These are phyloP conservation scores for Bicyclus anynana DNA, from an alignment of 1,140 invertebrate species.

Conservation along the genomic window DNA sequence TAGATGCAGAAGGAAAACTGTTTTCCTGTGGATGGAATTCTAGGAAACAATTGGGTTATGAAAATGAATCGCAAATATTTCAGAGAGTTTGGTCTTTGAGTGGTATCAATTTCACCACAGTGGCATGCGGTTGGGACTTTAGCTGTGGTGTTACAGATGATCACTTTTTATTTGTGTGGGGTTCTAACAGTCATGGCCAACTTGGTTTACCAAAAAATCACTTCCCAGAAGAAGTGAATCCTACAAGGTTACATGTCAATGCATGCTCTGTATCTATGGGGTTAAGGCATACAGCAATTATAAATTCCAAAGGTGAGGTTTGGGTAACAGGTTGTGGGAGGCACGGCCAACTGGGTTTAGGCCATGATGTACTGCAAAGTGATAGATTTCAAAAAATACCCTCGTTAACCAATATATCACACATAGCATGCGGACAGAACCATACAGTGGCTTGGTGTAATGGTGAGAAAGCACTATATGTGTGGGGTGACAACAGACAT, in stretches of 20 bases:
- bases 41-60: slow-evolving; percentile 85
- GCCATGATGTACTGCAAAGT: slow-evolving; percentile 57
- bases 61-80: slow-evolving; percentile 74
- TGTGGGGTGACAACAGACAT: slow-evolving; percentile 87
- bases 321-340: slow-evolving; percentile 80
- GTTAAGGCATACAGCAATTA: slow-evolving; percentile 82
- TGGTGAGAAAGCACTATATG: slow-evolving; percentile 78
- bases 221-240: slow-evolving; percentile 57
- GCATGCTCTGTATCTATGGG: slow-evolving; percentile 76
- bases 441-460: slow-evolving; percentile 81
- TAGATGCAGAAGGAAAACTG: slow-evolving; percentile 82
- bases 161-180: slow-evolving; percentile 84
- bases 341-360: slow-evolving; percentile 82
- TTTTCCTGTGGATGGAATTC: slow-evolving; percentile 93
- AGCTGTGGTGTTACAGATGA: slow-evolving; percentile 82
- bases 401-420: slow-evolving; percentile 73
- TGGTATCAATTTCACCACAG: slow-evolving; percentile 78
- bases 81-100: slow-evolving; percentile 76
- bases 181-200: slow-evolving; percentile 86
- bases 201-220: slow-evolving; percentile 79
- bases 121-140: slow-evolving; percentile 86
- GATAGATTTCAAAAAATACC: slow-evolving; percentile 79
- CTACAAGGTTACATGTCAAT: slow-evolving; percentile 65
- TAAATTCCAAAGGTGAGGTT: slow-evolving; percentile 80
- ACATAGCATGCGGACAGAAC: slow-evolving; percentile 84